Evolutionary conservation across 1,140 invertebrate species (phyloP), one percentile per base, ranked within the genome.

Genomic region (Pseudomyrmex dendroicus): DNA sequence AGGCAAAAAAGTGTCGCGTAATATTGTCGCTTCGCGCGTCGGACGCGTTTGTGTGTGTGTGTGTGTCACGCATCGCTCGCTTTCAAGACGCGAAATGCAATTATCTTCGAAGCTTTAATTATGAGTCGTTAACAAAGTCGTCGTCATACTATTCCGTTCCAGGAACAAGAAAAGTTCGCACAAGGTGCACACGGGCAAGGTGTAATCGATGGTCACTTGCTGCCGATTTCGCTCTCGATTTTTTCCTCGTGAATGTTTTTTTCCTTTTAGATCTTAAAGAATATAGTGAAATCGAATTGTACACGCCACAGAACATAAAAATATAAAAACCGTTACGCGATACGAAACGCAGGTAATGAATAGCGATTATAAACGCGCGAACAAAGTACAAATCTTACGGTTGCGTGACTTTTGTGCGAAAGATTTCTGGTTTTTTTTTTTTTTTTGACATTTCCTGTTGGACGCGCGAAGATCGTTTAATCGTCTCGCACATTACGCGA

Each of bases 1-100:
- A 66, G 10, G 13, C 64, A 70, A 70, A 68, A 2, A 72, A 72
- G 22, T 80, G 66, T 80, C 44, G 54, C 56, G 46, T 20, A 20
- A 63, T 35, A 25, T 3, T 25, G 20, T 35, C 67, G 13, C 61
- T 62, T 13, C 59, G 13, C 66, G 13, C 20, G 12, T 52, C 25
- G 52, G 35, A 13, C 35, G 35, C 20, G 22, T 68, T 13, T 62
- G 9, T 63, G 17, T 25, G 13, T 48, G 20, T 17, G 22, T 35
- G 0, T 35, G 35, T 35, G 35, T 35, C 35, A 35, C 35, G 35
- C 35, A 35, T 35, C 35, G 35, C 35, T 35, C 35, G 35, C 35
- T 35, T 35, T 35, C 20, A 44, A 78, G 15, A 9, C 63, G 17
- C 35, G 13, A 68, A 52, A 12, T 25, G 48, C 52, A 50, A 25